Base-by-base conservation (phyloP, 2,113 vertebrate genomes). In the Trogon melanurus region DNA sequence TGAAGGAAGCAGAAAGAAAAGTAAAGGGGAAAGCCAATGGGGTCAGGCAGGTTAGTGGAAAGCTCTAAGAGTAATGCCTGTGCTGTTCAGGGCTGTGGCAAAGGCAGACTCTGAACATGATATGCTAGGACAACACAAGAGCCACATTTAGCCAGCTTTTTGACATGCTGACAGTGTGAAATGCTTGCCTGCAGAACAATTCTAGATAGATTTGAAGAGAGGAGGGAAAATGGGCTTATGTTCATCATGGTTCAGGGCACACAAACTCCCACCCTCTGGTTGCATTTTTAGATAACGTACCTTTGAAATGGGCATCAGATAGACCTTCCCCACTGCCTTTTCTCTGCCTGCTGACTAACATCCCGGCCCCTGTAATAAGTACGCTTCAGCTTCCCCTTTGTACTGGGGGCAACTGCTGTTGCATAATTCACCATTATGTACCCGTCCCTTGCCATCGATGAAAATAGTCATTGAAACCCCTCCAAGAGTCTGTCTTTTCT, bases 1-100 rank as follows among this genome's bases (percentile, higher is more conserved):
- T 69, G 69, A 86, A 88, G 69, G 53, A 71, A 80, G 53, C 23
- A 81, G 64, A 75, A 62, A 58, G 54, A 92, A 65, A 91, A 94
- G 27, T 0, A 0, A 89, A 88, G 56, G 41, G 67, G 45, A 67
- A 80, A 61, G 56, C 6, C 12, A 4, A 66, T 10, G n/a, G 19
- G 32, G 61, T 23, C 22, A 7, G n/a, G 32, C 13, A 11, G 60
- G 50, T 54, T 56, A 67, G 48, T 41, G 36, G 53, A 65, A 86
- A 91, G 12, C 0, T 0, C 15, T 45, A 36, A 50, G 12, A 16
- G 7, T 16, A 51, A 30, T 22, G 17, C 13, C 48, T 72, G 21
- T 45, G 30, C 7, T 50, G 18, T 17, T 73, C 54, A 53, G 85
- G 47, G 47, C 32, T 60, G 16, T 20, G 23, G 17, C 29, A 21